Percentiles rank a stretch among this genome's conserved stretches.
Conservation (phyloP, 2,797 vertebrate species). For the Rhynchotus rufescens region DNA sequence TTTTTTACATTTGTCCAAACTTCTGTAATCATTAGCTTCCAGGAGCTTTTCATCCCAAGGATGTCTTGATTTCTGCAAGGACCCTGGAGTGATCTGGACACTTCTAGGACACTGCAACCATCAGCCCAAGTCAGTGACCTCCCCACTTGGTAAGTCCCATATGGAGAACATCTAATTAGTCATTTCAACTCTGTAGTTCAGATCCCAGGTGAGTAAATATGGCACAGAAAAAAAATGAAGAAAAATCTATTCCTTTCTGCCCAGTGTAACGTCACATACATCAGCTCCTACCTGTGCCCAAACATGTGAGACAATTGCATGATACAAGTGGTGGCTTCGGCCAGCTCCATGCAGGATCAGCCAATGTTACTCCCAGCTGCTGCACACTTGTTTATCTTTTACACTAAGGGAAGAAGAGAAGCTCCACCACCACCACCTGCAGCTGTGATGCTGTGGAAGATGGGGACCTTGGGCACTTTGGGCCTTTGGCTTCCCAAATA, state of each 20-base stretch:
- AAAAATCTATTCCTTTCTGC: neutral
- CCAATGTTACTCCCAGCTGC: neutral
- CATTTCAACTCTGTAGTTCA: neutral
- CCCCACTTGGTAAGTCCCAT: neutral
- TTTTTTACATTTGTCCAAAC: neutral
- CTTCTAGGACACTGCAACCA: neutral
- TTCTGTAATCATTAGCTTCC: neutral
- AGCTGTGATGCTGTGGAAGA: neutral
- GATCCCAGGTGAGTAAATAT: neutral
- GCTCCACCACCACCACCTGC: neutral
- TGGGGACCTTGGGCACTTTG: neutral
- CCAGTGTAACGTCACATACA: neutral
- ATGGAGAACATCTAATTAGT: neutral
- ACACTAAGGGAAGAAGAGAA: neutral
- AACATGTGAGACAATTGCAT: neutral
- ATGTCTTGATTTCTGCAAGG: neutral
- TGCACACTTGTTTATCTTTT: neutral
- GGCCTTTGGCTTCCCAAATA: neutral
- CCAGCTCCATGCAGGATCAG: neutral
- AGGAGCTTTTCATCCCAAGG: neutral
- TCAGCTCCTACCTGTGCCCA: neutral
- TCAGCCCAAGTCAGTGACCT: neutral
- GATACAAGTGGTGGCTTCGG: neutral
- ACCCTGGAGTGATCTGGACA: neutral
- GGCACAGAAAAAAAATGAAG: neutral